Conservation (phyloP, 2,888 invertebrate species). For the Macrostomum cliftonense region DNA sequence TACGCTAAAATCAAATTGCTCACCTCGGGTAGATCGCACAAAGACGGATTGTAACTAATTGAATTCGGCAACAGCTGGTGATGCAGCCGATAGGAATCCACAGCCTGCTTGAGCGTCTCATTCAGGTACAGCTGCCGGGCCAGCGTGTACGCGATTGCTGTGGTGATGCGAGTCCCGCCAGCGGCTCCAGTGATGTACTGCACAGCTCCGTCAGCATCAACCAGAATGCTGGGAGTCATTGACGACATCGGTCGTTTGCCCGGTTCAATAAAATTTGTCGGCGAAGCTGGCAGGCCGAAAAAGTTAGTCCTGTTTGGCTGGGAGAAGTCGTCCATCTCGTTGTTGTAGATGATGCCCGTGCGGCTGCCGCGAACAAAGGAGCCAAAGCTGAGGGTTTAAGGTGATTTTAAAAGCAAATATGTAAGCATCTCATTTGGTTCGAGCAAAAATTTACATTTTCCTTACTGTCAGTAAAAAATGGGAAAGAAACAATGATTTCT, state of each 20-base stretch:
- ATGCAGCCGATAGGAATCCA: conserved; percentile 60
- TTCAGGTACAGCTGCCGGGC: not conserved
- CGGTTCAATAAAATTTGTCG: conserved; percentile 20
- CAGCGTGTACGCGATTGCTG: conserved; percentile 18
- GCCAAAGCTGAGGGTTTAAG: conserved; percentile 23
- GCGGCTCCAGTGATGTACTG: conserved; percentile 16
- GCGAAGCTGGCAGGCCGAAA: conserved; percentile 47
- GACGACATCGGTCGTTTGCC: conserved; percentile 23
- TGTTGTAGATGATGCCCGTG: conserved; percentile 33
- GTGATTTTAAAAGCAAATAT: no score
- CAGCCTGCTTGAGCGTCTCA: conserved; percentile 50
- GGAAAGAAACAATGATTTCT: no score
- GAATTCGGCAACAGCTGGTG: conserved; percentile 63
- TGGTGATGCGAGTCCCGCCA: conserved; percentile 21
- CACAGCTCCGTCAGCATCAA: conserved; percentile 12
- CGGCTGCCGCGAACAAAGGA: conserved; percentile 17
- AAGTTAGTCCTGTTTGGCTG: conserved; percentile 41
- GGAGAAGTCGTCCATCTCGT: conserved; percentile 35
- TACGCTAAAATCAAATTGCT: no score
- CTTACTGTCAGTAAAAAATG: no score
- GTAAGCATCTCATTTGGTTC: no score
- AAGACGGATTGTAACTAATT: conserved; percentile 20
- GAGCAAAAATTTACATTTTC: no score
- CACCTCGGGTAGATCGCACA: no score
- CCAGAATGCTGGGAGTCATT: conserved; percentile 23